Conservation (phyloP, 2,113 vertebrate species). For the cat (Felis catus) region F.catus_Fca126_mat1.0 CM031426.1:31667501-31668000, state of each 20-base stretch:
- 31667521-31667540: slow-evolving; percentile 71
- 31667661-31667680: not conserved
- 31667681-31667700: slow-evolving; percentile 50
- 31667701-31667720: slow-evolving; percentile 43
- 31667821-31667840: not conserved
- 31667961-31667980: not conserved
- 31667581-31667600: slow-evolving; percentile 66
- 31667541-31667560: slow-evolving; percentile 75
- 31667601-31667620: slow-evolving; percentile 75
- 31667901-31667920: not conserved
- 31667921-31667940: not conserved
- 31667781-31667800: not conserved
- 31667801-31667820: not conserved
- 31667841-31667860: not conserved
- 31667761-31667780: not conserved
- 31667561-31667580: slow-evolving; percentile 75
- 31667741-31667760: rapidly evolving
- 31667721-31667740: slow-evolving; percentile 28
- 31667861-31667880: not conserved
- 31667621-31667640: slow-evolving; percentile 69
- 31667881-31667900: not conserved
- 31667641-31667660: slow-evolving; percentile 42
- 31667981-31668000: not conserved
- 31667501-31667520: slow-evolving; percentile 60
- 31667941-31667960: not conserved